Percentiles rank a stretch among this genome's conserved stretches.
Conservation (phyloP, 1,140 invertebrate species). For the Brachionus calyciflorus region DNA sequence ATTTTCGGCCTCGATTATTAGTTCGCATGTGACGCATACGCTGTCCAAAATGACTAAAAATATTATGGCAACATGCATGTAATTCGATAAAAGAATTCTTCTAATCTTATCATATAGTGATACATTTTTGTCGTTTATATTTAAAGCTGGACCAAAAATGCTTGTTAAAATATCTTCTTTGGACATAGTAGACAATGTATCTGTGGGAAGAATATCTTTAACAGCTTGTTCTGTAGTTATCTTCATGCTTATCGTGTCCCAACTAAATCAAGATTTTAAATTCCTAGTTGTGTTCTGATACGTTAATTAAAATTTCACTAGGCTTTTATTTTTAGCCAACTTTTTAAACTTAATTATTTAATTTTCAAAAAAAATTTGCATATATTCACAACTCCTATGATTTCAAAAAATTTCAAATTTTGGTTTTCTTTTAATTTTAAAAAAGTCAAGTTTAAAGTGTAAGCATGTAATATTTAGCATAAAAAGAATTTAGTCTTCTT, state of each 20-base stretch:
- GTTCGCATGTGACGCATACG: slow-evolving; percentile 17
- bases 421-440: too few species aligned
- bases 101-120: background rate
- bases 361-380: too few species aligned
- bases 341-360: too few species aligned
- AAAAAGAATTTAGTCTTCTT: too few species aligned
- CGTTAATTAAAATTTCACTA: slow-evolving; percentile 11
- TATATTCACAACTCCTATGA: background rate
- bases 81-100: slow-evolving; percentile 15
- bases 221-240: background rate
- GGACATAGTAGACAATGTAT: background rate
- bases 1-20: slow-evolving; percentile 24
- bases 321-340: background rate
- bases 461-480: too few species aligned
- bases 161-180: slow-evolving; percentile 1
- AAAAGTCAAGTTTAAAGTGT: too few species aligned
- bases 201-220: background rate
- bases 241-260: background rate
- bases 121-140: background rate
- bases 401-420: background rate
- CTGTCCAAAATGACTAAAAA: slow-evolving; percentile 17
- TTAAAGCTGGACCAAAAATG: slow-evolving; percentile 20
- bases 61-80: slow-evolving; percentile 19
- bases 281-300: background rate
- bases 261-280: background rate